Evolutionary conservation across 2,888 invertebrate species (phyloP), one percentile per base, ranked within the genome.

Genomic region (Periphyllus acericola): DNA sequence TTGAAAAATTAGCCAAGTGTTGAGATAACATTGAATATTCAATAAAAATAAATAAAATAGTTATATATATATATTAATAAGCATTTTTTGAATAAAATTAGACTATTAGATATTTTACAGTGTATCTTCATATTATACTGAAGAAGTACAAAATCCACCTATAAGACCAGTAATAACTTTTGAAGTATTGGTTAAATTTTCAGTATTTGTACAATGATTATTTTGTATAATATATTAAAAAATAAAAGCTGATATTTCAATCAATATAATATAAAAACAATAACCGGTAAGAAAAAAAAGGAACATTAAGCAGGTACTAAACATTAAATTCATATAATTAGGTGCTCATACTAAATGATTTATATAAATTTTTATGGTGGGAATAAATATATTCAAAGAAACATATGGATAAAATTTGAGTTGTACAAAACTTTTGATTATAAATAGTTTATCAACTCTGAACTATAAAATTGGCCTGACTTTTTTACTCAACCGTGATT

Each of bases 241-340:
- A 32, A 17, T 17, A 25, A 71, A 71, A 71, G 29, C 29, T 8
- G 11, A 68, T n/a, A 68, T n/a, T n/a, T 68, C 6, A 29, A 71
- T 29, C 17, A 71, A 71, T 29, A 71, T 9, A 60, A n/a, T 74
- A 75, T 55, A 4, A 72, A 60, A 66, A 76, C 14, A 11, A 75
- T 60, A 60, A 84, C 25, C 21, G 32, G 25, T 21, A 19, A 60
- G 29, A 74, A 36, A 76, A 79, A 85, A 86, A 79, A 86, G 85
- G 71, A 79, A 86, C 85, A 86, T 86, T 36, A 71, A 34, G 85
- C 55, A 71, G 79, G 79, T 86, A 86, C 79, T 86, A 79, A 79
- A 68, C 14, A 76, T 74, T 60, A 36, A 29, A 75, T 76, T 68
- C n/a, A 68, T 5, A 76, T 0, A 76, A 66, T 68, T 74, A n/a